Conservation (phyloP, 2,797 vertebrate genomes). For the Streptopelia turtur region DNA sequence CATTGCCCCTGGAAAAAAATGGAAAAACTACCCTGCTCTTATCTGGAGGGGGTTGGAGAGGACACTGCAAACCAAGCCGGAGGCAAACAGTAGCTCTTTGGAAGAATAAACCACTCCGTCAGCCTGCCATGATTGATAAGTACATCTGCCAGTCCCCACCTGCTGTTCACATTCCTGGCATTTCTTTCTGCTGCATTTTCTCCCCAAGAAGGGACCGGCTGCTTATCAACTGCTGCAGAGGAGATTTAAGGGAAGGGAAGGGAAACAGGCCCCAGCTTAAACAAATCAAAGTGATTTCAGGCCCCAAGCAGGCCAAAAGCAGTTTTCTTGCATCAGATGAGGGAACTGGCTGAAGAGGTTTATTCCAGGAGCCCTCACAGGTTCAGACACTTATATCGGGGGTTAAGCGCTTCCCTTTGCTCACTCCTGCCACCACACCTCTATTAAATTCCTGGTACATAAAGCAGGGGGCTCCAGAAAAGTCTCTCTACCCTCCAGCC, state of each 20-base stretch:
- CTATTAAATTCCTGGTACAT: neutral
- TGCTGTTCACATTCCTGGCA: slow-evolving; percentile 56
- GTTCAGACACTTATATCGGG: neutral
- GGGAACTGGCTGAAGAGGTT: neutral
- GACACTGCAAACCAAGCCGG: neutral
- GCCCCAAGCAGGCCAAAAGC: neutral
- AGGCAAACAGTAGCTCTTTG: slow-evolving; percentile 68
- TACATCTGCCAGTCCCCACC: slow-evolving; percentile 59
- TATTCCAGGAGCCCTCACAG: neutral
- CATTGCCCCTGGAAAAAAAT: neutral
- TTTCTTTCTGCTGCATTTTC: slow-evolving; percentile 56
- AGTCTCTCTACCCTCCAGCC: neutral
- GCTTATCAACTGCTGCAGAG: slow-evolving; percentile 43
- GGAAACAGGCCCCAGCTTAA: slow-evolving; percentile 10
- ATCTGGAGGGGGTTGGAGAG: neutral
- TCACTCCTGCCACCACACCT: neutral
- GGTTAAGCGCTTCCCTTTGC: neutral
- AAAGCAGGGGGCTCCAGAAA: neutral
- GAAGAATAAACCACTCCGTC: slow-evolving; percentile 57
- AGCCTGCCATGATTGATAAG: slow-evolving; percentile 65
- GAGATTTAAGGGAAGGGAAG: slow-evolving; percentile 3
- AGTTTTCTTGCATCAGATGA: neutral
- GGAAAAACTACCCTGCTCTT: neutral
- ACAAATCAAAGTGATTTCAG: neutral
- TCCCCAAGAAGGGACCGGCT: neutral